Evolutionary conservation across 1,140 invertebrate genomes (phyloP).

Genomic region (Drosophila virilis): DNA sequence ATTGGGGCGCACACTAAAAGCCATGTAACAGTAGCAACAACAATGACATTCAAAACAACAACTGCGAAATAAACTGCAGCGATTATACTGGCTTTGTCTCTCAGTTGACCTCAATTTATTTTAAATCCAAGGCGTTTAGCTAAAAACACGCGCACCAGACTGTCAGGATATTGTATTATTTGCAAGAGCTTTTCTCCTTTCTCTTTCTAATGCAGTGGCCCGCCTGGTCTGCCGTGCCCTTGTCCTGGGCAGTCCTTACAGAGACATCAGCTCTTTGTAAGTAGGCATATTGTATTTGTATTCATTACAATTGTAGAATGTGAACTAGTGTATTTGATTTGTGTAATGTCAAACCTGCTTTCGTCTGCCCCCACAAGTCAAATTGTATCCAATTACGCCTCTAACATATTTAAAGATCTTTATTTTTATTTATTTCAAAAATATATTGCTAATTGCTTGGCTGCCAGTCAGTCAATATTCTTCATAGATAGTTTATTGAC

Average conservation of each 20-base stretch:
- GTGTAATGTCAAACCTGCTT: too few species aligned
- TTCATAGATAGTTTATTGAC: too few species aligned
- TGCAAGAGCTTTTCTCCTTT: background rate
- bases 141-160: conserved; percentile 71
- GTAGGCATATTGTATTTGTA: background rate
- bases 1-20: conserved; percentile 57
- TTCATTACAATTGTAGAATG: background rate
- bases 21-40: conserved; percentile 17
- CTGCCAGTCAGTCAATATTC: too few species aligned
- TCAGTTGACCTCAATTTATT: conserved; percentile 75
- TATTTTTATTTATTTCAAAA: too few species aligned
- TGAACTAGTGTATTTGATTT: too few species aligned
- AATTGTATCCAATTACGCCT: too few species aligned
- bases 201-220: background rate
- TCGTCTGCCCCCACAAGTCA: too few species aligned
- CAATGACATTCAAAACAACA: conserved; percentile 21
- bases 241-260: background rate
- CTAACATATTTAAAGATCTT: too few species aligned
- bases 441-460: too few species aligned
- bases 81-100: conserved; percentile 43
- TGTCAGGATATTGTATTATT: conserved; percentile 37
- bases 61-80: conserved; percentile 36
- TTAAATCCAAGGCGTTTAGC: conserved; percentile 77
- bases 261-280: background rate
- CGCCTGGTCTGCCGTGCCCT: background rate